Conservation (phyloP, 2,888 invertebrate genomes). For the Cheiracanthium punctorium region DNA sequence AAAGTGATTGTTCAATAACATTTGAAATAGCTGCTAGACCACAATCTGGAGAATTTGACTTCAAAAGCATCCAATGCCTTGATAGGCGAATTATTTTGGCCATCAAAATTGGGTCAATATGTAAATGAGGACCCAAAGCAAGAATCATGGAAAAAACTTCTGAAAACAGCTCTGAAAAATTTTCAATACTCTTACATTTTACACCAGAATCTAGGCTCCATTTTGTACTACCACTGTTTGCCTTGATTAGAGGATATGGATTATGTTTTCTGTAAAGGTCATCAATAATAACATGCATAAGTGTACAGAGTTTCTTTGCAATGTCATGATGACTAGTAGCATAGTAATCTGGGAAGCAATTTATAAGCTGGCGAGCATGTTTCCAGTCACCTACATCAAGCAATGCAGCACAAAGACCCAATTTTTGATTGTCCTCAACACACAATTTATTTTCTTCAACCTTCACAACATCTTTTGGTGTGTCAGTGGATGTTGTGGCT, state of each 20-base stretch:
- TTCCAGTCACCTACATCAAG: conserved; percentile 93
- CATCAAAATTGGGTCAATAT: conserved; percentile 90
- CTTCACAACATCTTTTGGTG: conserved; percentile 76
- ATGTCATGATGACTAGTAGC: conserved; percentile 87
- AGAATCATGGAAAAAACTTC: conserved; percentile 89
- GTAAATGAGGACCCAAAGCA: conserved; percentile 90
- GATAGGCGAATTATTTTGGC: conserved; percentile 85
- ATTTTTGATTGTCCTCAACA: conserved; percentile 86
- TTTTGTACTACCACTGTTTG: neutral
- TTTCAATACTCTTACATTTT: conserved; percentile 76
- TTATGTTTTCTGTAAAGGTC: conserved; percentile 87
- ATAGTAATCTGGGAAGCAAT: conserved; percentile 87
- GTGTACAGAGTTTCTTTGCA: conserved; percentile 85
- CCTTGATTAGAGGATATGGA: conserved; percentile 20
- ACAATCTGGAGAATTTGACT: conserved; percentile 76
- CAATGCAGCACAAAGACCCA: conserved; percentile 92
- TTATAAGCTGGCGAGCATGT: conserved; percentile 86
- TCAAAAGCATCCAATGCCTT: conserved; percentile 76
- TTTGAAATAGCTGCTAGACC: conserved; percentile 89
- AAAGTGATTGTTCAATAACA: conserved; percentile 89
- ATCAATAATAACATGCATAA: conserved; percentile 90
- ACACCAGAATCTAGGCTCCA: conserved; percentile 41
- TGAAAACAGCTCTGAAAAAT: conserved; percentile 84
- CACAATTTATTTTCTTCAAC: conserved; percentile 77
- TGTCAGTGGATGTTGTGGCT: conserved; percentile 79